Evolutionary conservation across 2,888 invertebrate species (phyloP), one percentile per base, ranked within the genome.

Genomic region (Tetheella fluctuosa): DNA sequence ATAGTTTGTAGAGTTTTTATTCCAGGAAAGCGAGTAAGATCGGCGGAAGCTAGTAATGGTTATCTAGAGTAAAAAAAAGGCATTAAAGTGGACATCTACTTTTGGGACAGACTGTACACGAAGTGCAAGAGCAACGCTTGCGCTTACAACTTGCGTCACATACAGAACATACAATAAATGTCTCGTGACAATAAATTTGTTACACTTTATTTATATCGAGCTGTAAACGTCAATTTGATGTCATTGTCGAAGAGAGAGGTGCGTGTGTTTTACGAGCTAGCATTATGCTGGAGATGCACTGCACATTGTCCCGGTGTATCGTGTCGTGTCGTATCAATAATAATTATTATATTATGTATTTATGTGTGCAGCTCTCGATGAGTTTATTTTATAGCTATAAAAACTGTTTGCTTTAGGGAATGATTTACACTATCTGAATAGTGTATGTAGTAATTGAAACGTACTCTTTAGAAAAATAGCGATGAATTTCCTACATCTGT

Each of bases 151-250:
- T 63, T 60, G 39, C 10, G n/a, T 64, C 68, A 54, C 61, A 37
- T 53, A 54, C 57, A 15, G 1, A 48, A 53, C 52, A 59, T 23
- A 52, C 57, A 65, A 55, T 62, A 61, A 63, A 62, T 59, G 20
- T 48, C 8, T 48, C 48, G 70, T 62, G 65, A 80, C 78, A 82
- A 79, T 81, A 71, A 68, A 68, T 81, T 77, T 77, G 81, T 77
- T 78, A 76, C 74, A 76, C 63, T 78, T 77, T 80, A 84, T 86
- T 84, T 83, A 79, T 80, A 78, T 73, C 77, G 71, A 71, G 82
- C 74, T 77, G 83, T 89, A 88, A 88, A 89, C 76, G 85, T 85
- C 85, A 85, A 78, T 80, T 73, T 69, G 67, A 64, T 67, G 64
- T 71, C 69, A 73, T 73, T 73, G 76, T 74, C 70, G 20, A 20